Evolutionary conservation across 1,140 invertebrate genomes (phyloP), one percentile per base, ranked within the genome.

Genomic region (Bradysia coprophila): DNA sequence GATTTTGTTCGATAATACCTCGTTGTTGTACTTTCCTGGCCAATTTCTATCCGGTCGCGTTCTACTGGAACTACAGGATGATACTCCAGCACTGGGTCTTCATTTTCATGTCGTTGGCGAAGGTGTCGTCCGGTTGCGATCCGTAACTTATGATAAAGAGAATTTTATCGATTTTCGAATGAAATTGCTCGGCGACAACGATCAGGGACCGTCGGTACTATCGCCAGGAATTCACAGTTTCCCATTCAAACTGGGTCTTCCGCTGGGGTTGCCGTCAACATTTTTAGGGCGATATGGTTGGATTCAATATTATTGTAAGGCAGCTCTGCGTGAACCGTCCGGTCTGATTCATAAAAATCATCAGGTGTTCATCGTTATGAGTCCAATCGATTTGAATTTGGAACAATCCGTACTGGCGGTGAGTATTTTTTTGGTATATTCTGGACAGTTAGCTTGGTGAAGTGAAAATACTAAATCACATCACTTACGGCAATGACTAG

Each of bases 301-400:
- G 88, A 88, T 95, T 2, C 90, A 94, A 59, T 95, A 92, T 59
- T 94, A 78, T 53, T 94, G 89, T 54, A 91, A 91, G 61, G 84
- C 88, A 5, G 88, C 88, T 2, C 65, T 93, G 1, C 67, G 86
- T 39, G 89, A 93, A 58, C 82, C 85, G 2, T 87, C 84, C 48
- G 88, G 88, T 2, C 64, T 94, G 10, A 85, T 84, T 3, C 89
- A 94, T 56, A 93, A 94, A 64, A 93, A 93, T 58, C 89, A 94
- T 61, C 89, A 93, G 67, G 88, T 93, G 8, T 94, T 95, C 59
- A 91, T 94, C 50, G 86, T 95, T 1, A 92, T 94, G 86, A 93
- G 88, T 62, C 88, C 88, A 1, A 91, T 94, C 43, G 89, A 95
- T 64, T 66, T 95, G 45, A 93, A 93, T 63, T 64, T 90, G 52